phyloP scores from a whole-genome alignment of 92 coral and sea anemone species.

The Porites rus region DNA sequence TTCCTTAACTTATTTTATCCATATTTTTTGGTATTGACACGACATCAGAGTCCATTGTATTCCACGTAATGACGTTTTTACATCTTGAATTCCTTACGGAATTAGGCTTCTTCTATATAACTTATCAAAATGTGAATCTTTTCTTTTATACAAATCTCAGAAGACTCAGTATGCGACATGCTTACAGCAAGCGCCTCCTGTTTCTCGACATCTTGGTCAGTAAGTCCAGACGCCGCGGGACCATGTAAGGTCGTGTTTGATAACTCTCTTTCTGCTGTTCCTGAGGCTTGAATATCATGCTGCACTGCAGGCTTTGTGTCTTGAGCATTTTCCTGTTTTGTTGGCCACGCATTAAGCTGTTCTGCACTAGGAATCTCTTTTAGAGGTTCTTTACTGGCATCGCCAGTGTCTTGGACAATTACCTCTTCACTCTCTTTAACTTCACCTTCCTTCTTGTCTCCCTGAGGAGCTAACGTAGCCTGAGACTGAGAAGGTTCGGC shows the following conservation, averaged over 20 bases:
- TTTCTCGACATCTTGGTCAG: not conserved
- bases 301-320: too few species aligned
- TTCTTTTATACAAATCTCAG: not conserved
- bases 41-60: too few species aligned
- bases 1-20: too few species aligned
- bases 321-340: not conserved
- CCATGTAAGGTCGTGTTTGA: not conserved
- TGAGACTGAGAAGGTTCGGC: too few species aligned
- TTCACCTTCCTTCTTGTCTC: not conserved
- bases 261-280: not conserved
- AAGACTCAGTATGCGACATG: not conserved
- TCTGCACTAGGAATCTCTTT: not conserved
- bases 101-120: not conserved
- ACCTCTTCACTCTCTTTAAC: too few species aligned
- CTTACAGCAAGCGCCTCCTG: not conserved
- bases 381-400: not conserved
- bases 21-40: too few species aligned
- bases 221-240: not conserved
- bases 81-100: not conserved
- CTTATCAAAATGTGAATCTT: not conserved
- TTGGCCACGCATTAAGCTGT: not conserved
- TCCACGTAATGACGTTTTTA: too few species aligned
- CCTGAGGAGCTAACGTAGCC: not conserved
- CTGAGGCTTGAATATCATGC: not conserved
- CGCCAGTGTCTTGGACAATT: too few species aligned